phyloP scores from a whole-genome alignment of 1,140 invertebrate species.

The Prorops nasuta region DNA sequence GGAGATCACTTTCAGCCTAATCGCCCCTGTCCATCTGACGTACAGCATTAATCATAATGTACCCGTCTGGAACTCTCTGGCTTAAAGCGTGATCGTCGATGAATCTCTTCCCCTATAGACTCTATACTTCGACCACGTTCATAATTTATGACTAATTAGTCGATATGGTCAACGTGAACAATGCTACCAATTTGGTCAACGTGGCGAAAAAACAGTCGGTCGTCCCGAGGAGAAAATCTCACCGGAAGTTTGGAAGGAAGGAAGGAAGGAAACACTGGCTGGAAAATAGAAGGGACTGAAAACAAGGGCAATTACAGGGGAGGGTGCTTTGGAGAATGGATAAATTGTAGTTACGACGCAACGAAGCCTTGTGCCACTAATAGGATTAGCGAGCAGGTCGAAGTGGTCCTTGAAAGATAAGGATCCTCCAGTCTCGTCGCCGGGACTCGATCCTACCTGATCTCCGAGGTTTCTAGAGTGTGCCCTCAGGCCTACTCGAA shows the following conservation, averaged over 20 bases:
- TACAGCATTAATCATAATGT: no score
- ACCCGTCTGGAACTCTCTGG: no score
- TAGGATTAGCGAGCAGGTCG: slow-evolving; percentile 39
- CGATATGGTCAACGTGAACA: no score
- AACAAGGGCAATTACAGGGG: neutral
- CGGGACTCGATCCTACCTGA: slow-evolving; percentile 18
- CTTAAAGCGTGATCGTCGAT: slow-evolving; percentile 13
- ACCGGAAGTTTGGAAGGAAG: no score
- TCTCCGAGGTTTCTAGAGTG: neutral
- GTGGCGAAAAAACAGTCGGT: slow-evolving; percentile 14
- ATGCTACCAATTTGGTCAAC: slow-evolving; percentile 12
- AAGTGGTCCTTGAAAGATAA: slow-evolving; percentile 33
- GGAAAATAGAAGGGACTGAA: neutral
- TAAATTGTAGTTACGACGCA: slow-evolving; percentile 20
- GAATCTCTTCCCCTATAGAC: slow-evolving; percentile 21
- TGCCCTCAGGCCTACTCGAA: slow-evolving; percentile 1
- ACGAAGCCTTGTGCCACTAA: slow-evolving; percentile 27
- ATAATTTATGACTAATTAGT: no score
- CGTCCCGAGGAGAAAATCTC: slow-evolving; percentile 10
- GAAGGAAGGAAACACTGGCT: no score
- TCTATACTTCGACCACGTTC: no score
- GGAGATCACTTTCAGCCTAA: no score
- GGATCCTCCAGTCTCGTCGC: slow-evolving; percentile 23
- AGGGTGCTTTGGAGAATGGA: slow-evolving; percentile 1
- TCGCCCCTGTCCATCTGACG: no score